These are phyloP conservation scores for Anodontia alba DNA, from an alignment of 2,888 invertebrate species.

Conservation along the genomic window DNA sequence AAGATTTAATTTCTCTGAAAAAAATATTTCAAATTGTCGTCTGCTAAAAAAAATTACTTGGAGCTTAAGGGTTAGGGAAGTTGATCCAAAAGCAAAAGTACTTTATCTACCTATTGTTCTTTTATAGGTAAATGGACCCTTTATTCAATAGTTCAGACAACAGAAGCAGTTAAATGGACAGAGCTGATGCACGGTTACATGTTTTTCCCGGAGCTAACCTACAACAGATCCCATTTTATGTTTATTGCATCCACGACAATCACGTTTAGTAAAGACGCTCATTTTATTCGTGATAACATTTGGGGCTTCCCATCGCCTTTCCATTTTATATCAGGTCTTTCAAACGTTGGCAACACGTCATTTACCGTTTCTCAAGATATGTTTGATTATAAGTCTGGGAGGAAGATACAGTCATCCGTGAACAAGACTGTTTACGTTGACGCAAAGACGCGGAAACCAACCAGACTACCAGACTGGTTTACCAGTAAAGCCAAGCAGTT, in stretches of 20 bases:
- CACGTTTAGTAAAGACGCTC: not conserved
- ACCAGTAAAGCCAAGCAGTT: not conserved
- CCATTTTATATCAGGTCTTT: not conserved
- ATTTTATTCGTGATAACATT: not conserved
- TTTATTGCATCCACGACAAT: not conserved
- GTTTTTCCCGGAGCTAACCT: not conserved
- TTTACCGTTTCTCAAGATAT: not conserved
- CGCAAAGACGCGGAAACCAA: not conserved
- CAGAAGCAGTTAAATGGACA: not conserved
- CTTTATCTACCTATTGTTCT: too few relatives aligned
- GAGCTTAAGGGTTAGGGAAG: too few relatives aligned
- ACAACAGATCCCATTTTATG: not conserved
- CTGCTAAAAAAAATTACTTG: too few relatives aligned
- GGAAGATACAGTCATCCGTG: not conserved
- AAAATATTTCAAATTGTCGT: too few relatives aligned
- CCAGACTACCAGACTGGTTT: not conserved
- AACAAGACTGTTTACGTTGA: not conserved
- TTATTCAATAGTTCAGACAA: not conserved
- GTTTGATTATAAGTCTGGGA: not conserved
- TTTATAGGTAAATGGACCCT: constrained; percentile 3
- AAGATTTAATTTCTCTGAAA: too few relatives aligned
- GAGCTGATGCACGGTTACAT: not conserved
- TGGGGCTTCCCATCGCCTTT: not conserved
- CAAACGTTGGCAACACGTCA: not conserved
- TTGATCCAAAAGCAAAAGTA: too few relatives aligned